Conservation (phyloP, 1,140 invertebrate species). For the Brachionus rotundiformis region DNA sequence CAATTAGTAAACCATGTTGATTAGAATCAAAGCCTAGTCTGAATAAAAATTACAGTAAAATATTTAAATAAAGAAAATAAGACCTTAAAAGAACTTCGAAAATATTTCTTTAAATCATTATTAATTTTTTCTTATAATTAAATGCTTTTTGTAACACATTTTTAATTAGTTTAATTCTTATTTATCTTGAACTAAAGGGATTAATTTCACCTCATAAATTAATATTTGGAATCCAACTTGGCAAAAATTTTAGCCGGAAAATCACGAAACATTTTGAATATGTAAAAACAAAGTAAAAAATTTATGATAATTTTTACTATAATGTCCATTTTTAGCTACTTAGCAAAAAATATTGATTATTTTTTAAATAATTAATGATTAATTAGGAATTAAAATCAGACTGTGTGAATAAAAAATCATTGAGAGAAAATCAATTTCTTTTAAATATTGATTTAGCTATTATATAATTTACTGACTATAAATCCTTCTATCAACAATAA, state of each 20-base stretch:
- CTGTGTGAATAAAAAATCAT: not conserved
- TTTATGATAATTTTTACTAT: not conserved
- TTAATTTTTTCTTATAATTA: no score
- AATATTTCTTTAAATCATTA: no score
- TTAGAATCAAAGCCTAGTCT: not conserved
- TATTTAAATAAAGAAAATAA: no score
- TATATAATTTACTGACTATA: not conserved
- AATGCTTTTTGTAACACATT: no score
- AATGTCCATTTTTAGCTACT: not conserved
- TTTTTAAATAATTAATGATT: not conserved
- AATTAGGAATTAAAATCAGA: not conserved
- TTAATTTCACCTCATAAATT: no score
- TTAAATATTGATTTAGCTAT: constrained; percentile 1
- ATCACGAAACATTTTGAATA: not conserved
- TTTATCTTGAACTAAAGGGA: not conserved
- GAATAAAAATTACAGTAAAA: not conserved
- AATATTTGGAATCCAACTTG: no score
- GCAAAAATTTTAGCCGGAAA: not conserved
- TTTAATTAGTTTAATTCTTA: not conserved
- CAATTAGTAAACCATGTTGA: not conserved
- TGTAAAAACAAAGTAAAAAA: no score
- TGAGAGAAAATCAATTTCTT: constrained; percentile 11
- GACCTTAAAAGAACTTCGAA: no score
- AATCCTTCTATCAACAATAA: constrained; percentile 9
- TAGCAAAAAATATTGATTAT: not conserved